These are phyloP conservation scores for Bhutanitis thaidina DNA, from an alignment of 2,888 invertebrate genomes.

Conservation along the genomic window DNA sequence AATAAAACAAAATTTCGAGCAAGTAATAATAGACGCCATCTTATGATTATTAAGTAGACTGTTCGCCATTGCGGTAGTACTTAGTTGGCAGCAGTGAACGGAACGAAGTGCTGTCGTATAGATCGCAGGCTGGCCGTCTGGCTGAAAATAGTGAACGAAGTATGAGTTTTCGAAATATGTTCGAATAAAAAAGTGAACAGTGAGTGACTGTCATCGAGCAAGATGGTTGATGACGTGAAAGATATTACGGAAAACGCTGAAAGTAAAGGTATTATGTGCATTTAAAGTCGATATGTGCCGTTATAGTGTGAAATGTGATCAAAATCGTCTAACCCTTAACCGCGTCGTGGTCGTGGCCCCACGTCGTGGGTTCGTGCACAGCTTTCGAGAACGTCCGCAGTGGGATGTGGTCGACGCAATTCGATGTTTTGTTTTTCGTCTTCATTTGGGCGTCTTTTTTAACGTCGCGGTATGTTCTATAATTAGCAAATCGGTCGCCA, in stretches of 20 bases:
- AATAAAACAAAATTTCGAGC: not conserved
- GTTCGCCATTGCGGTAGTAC: conserved; percentile 44
- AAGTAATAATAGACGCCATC: conserved; percentile 38
- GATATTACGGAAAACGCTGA: conserved; percentile 76
- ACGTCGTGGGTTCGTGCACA: conserved; percentile 69
- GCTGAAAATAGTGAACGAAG: conserved; percentile 79
- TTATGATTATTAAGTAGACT: conserved; percentile 33
- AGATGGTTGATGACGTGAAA: conserved; percentile 79
- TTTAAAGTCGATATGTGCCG: conserved; percentile 66
- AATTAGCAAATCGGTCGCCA: conserved; percentile 66
- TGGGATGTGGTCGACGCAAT: conserved; percentile 56
- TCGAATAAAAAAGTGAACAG: conserved; percentile 76
- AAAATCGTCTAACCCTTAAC: conserved; percentile 74
- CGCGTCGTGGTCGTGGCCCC: conserved; percentile 79
- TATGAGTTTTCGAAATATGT: conserved; percentile 79
- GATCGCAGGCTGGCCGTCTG: conserved; percentile 72
- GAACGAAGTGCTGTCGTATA: conserved; percentile 77
- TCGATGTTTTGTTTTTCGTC: conserved; percentile 74
- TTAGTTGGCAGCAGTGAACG: conserved; percentile 72
- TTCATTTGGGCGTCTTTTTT: conserved; percentile 70
- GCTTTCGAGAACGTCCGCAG: conserved; percentile 73
- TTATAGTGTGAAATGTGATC: conserved; percentile 73
- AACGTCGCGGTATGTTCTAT: conserved; percentile 75
- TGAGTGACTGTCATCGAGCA: conserved; percentile 77
- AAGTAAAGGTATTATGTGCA: conserved; percentile 75